These are phyloP conservation scores for Corapipo altera DNA, from an alignment of 2,113 vertebrate species.

Conservation along the genomic window DNA sequence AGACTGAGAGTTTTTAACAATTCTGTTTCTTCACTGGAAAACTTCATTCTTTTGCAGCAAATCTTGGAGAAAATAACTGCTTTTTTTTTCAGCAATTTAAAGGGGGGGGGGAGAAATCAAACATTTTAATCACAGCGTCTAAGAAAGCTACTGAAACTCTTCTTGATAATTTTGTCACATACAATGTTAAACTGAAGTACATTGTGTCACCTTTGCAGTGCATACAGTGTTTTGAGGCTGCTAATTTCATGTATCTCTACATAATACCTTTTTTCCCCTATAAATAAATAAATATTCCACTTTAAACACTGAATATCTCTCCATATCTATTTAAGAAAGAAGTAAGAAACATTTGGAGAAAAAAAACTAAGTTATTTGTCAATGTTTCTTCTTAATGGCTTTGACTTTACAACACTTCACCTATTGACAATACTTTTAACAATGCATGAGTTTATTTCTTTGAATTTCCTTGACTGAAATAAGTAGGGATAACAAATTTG, in stretches of 20 bases:
- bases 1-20: background rate
- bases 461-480: background rate
- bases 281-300: background rate
- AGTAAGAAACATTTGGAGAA: background rate
- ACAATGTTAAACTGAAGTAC: background rate
- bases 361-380: background rate
- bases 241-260: background rate
- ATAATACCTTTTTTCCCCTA: background rate
- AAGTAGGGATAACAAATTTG: background rate
- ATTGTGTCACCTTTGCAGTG: background rate
- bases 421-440: background rate
- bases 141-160: background rate
- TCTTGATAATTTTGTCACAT: background rate
- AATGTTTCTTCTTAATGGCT: background rate
- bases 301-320: background rate
- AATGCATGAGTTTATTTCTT: background rate
- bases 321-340: background rate
- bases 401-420: background rate
- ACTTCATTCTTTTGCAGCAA: background rate
- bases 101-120: background rate
- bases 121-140: background rate
- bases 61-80: background rate
- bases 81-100: background rate
- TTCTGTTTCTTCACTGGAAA: background rate
- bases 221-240: background rate